Conservation (phyloP, 2,888 invertebrate species). For the Cheilosia urbana region DNA sequence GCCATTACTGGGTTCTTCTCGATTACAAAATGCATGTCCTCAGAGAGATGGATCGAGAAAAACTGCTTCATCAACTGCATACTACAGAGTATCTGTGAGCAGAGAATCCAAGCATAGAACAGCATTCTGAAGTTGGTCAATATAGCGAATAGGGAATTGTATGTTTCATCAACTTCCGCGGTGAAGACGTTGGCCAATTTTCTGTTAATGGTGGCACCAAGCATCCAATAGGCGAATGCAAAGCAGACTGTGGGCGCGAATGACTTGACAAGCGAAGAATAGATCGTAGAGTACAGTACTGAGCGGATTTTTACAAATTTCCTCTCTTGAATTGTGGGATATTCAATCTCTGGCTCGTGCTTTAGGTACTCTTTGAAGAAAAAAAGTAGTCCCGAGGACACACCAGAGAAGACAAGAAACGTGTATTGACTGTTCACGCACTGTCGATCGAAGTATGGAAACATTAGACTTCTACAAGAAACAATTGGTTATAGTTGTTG, state of each 20-base stretch:
- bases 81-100: slow-evolving; percentile 88
- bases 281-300: slow-evolving; percentile 85
- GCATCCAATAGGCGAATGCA: slow-evolving; percentile 86
- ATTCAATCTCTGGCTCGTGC: slow-evolving; percentile 84
- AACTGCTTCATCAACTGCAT: slow-evolving; percentile 89
- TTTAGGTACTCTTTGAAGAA: slow-evolving; percentile 79
- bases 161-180: slow-evolving; percentile 81
- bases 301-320: slow-evolving; percentile 88
- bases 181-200: slow-evolving; percentile 85
- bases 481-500: slow-evolving; percentile 80
- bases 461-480: slow-evolving; percentile 12
- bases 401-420: slow-evolving; percentile 88
- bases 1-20: slow-evolving; percentile 81
- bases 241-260: slow-evolving; percentile 87
- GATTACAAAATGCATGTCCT: slow-evolving; percentile 88
- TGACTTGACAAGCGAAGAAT: slow-evolving; percentile 86
- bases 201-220: slow-evolving; percentile 86
- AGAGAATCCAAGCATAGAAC: slow-evolving; percentile 89
- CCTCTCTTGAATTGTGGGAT: slow-evolving; percentile 89
- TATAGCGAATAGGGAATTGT: slow-evolving; percentile 81
- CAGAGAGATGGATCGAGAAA: slow-evolving; percentile 89
- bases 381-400: slow-evolving; percentile 87
- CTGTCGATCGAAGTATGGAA: slow-evolving; percentile 78
- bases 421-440: slow-evolving; percentile 88
- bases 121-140: slow-evolving; percentile 83